These are phyloP conservation scores for Penaeus japonicus DNA, from an alignment of 1,140 invertebrate genomes.

Conservation along the genomic window DNA sequence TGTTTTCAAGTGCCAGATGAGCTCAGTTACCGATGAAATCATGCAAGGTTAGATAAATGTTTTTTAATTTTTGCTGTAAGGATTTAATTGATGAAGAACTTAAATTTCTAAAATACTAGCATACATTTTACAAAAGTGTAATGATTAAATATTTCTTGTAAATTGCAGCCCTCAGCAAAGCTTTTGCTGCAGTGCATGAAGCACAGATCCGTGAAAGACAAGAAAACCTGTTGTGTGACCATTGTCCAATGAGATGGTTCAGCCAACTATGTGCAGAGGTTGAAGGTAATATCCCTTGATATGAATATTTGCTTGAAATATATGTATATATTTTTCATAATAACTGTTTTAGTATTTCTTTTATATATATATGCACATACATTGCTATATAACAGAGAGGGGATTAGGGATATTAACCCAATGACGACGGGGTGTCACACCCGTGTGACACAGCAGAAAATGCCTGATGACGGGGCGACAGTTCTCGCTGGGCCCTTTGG, in stretches of 20 bases:
- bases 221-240: conserved; percentile 76
- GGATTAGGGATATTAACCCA: too few species aligned
- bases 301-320: not conserved
- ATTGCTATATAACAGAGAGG: too few species aligned
- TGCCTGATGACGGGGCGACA: too few species aligned
- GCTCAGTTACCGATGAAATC: conserved; percentile 79
- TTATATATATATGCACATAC: not conserved
- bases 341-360: not conserved
- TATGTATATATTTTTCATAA: not conserved
- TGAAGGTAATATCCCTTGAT: conserved; percentile 69
- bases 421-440: too few species aligned
- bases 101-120: too few species aligned
- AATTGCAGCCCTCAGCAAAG: conserved; percentile 81
- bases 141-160: not conserved
- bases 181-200: conserved; percentile 76
- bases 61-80: not conserved
- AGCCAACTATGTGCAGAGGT: conserved; percentile 87
- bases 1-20: conserved; percentile 89
- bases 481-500: too few species aligned
- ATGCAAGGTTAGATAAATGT: conserved; percentile 71
- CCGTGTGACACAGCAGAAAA: too few species aligned
- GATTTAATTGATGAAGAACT: too few species aligned
- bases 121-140: too few species aligned
- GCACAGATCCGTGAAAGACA: conserved; percentile 67
- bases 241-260: conserved; percentile 96